Evolutionary conservation across 2,113 vertebrate species (phyloP).

Genomic region (Rana temporaria): DNA sequence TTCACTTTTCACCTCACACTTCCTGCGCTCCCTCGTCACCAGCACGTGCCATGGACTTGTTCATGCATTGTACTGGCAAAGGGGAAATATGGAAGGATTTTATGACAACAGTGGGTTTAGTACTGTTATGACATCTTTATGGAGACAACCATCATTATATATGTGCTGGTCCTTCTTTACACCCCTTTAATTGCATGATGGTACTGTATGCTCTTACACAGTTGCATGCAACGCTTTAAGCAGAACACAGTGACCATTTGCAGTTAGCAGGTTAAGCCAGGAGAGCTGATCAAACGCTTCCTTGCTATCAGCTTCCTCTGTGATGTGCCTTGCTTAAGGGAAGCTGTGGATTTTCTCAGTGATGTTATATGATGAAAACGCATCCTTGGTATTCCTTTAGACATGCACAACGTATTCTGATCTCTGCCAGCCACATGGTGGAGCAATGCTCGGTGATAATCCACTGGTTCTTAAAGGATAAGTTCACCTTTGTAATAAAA

Average conservation of each 20-base stretch:
- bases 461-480: too few species aligned
- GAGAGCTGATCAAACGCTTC: not conserved
- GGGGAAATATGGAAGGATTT: slow-evolving; percentile 6
- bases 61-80: not conserved
- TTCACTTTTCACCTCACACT: slow-evolving; percentile 24
- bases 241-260: slow-evolving; percentile 14
- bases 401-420: too few species aligned
- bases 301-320: not conserved
- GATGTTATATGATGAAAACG: not conserved
- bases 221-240: slow-evolving; percentile 6
- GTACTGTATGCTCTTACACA: slow-evolving; percentile 16
- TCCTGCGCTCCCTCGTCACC: slow-evolving; percentile 31
- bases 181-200: not conserved
- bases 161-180: not conserved
- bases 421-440: too few species aligned
- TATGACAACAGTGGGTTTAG: not conserved
- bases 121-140: slow-evolving; percentile 22
- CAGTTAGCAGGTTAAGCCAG: not conserved
- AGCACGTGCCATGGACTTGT: slow-evolving; percentile 3
- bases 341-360: not conserved
- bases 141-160: slow-evolving; percentile 1
- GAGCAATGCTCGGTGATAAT: too few species aligned
- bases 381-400: too few species aligned
- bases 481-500: too few species aligned
- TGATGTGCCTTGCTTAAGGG: slow-evolving; percentile 3